These are phyloP conservation scores for Hesperophylax magnus DNA, from an alignment of 1,140 invertebrate species.

Conservation along the genomic window DNA sequence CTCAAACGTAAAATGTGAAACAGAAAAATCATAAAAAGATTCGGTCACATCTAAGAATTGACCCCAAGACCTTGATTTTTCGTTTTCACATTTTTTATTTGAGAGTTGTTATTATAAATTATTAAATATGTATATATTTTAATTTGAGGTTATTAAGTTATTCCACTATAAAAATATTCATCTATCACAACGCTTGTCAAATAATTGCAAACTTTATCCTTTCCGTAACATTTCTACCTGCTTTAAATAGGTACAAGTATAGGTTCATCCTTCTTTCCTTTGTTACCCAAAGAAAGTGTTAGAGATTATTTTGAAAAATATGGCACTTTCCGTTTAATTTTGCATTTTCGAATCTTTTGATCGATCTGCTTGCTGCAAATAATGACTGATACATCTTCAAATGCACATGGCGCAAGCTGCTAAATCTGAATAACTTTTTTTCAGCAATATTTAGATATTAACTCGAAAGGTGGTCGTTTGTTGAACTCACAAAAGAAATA, in stretches of 20 bases:
- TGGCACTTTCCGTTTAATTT: slow-evolving; percentile 14
- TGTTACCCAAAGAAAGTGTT: slow-evolving; percentile 10
- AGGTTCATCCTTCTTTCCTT: not conserved
- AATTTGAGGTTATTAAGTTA: too few relatives aligned
- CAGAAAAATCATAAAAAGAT: too few relatives aligned
- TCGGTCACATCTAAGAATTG: too few relatives aligned
- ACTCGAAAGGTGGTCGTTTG: slow-evolving; percentile 23
- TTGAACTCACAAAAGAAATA: too few relatives aligned
- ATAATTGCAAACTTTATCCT: too few relatives aligned
- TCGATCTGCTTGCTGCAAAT: slow-evolving; percentile 27
- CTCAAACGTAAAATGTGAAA: too few relatives aligned
- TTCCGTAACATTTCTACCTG: not conserved
- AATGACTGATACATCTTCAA: slow-evolving; percentile 7
- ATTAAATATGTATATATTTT: too few relatives aligned
- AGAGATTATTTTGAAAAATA: slow-evolving; percentile 7
- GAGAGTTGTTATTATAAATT: too few relatives aligned
- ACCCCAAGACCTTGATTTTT: too few relatives aligned
- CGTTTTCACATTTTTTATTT: too few relatives aligned
- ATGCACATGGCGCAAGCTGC: slow-evolving; percentile 57
- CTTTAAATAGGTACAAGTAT: not conserved
- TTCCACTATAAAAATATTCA: too few relatives aligned
- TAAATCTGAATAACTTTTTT: slow-evolving; percentile 22
- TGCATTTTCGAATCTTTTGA: slow-evolving; percentile 32
- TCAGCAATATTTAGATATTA: slow-evolving; percentile 25
- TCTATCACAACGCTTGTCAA: not conserved